Evolutionary conservation across 1,140 invertebrate genomes (phyloP), one percentile per base, ranked within the genome.

Genomic region (Drosophila suzukii): DNA sequence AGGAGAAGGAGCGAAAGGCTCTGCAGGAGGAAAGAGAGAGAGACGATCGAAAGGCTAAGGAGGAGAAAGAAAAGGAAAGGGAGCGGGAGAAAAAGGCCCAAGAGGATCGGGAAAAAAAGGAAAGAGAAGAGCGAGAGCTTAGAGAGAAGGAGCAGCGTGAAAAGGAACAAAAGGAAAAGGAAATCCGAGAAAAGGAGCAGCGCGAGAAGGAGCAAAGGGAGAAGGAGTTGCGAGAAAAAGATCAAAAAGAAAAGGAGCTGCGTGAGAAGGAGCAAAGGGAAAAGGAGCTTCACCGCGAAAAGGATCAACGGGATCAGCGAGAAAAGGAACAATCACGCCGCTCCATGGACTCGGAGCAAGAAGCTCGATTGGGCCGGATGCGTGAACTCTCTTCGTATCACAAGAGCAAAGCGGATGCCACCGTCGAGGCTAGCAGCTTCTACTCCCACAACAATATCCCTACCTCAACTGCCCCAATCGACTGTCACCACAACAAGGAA

Each of bases 131-230:
- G 17, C 54, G 90, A 11, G 93, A 92, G 47, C 91, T 66, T 76
- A 92, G 73, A 30, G 73, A 80, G 43, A 53, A 54, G 6, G 92
- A 93, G 54, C 94, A 93, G 62, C 91, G 85, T 13, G 92, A 93
- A 68, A 81, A 91, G 60, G 91, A 93, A 56, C 92, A 88, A 59
- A 57, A 93, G 78, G 76, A 92, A 27, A 53, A 49, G 43, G 74
- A 78, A 4, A 38, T 63, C 2, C 54, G 57, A 1, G 73, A 79
- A 39, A 71, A 91, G 58, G 71, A 93, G 72, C 93, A 92, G 89
- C 58, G 88, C 3, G 93, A 94, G 74, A 80, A 91, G 65, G 91
- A 92, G 55, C 92, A 83, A 57, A 60, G 93, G 74, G 81, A 93
- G 77, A 92, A 78, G 67, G 81, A 83, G 15, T 67, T 62, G 12